Evolutionary conservation across 2,888 invertebrate genomes (phyloP), one percentile per base, ranked within the genome.

Genomic region (Heptascelio sp.): DNA sequence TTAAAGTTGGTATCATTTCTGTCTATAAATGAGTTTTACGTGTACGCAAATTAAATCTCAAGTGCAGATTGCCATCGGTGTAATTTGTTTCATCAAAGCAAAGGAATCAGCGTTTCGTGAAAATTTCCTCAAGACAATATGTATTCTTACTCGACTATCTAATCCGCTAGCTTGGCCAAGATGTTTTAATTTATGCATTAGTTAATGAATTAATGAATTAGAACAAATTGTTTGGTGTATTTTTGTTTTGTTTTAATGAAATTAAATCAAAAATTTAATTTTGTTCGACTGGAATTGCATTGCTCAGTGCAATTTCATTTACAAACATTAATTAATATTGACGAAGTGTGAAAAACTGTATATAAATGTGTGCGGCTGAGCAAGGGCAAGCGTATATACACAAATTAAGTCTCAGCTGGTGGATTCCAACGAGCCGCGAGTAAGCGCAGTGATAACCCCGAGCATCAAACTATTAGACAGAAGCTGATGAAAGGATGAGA

Each of bases 241-340:
- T 37, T 76, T 67, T 51, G 49, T 76, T 65, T n/a, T n/a, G n/a
- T n/a, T n/a, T n/a, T n/a, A n/a, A 59, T 11, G 13, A 25, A 26
- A 65, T 49, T 53, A 57, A 79, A 19, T 46, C 17, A 34, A 64
- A 59, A 51, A 46, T 75, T 67, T n/a, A 15, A 43, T 70, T 62
- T n/a, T 49, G 46, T 34, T 25, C 15, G 15, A 65, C 43, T 37
- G 30, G 19, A 65, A 46, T 49, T 71, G 65, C 71, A 23, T 53
- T 46, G 59, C 26, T 40, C 49, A 65, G 57, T 71, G 57, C 49
- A 70, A 78, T 71, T 71, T 64, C 49, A 71, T 78, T 78, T 65
- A 64, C 71, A 78, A 79, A 79, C 65, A 72, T 79, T 72, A 79
- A 72, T 72, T 67, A 79, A 62, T 71, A 71, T 71, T 26, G 71